These are phyloP conservation scores for Drosophila bocqueti DNA, from an alignment of 1,140 invertebrate genomes.

Conservation along the genomic window DNA sequence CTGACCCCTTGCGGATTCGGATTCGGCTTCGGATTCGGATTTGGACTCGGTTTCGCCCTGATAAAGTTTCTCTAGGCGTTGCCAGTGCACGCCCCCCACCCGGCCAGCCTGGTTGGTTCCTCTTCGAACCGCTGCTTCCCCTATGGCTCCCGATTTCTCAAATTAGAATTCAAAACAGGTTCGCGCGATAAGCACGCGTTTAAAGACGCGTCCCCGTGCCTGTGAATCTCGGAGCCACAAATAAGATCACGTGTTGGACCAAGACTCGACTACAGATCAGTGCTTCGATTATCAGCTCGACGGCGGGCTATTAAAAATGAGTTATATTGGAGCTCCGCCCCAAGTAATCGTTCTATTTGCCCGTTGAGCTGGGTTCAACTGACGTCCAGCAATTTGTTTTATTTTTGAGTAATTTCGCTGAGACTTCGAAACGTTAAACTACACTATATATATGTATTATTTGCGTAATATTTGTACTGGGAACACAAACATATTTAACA, in stretches of 20 bases:
- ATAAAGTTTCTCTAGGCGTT: slow-evolving; percentile 50
- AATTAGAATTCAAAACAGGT: slow-evolving; percentile 57
- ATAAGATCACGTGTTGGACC: slow-evolving; percentile 69
- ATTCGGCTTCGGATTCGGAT: slow-evolving; percentile 29
- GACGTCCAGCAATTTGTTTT: slow-evolving; percentile 18
- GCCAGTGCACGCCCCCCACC: background rate
- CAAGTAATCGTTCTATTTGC: slow-evolving; percentile 8
- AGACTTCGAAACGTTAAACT: background rate
- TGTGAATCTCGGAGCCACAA: slow-evolving; percentile 55
- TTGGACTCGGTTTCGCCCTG: slow-evolving; percentile 40
- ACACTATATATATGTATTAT: slow-evolving; percentile 2
- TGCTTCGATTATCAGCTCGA: slow-evolving; percentile 15
- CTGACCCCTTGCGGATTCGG: slow-evolving; percentile 59
- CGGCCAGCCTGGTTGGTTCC: background rate
- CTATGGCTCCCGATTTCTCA: slow-evolving; percentile 11
- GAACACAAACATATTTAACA: background rate
- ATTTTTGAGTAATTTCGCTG: slow-evolving; percentile 19
- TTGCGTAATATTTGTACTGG: slow-evolving; percentile 27
- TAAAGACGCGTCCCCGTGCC: slow-evolving; percentile 46
- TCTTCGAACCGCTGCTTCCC: background rate
- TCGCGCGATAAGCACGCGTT: slow-evolving; percentile 62
- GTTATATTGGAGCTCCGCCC: background rate
- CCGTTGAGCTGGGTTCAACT: background rate
- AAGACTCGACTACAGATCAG: slow-evolving; percentile 36
- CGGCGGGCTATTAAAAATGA: slow-evolving; percentile 16